Evolutionary conservation across 2,113 vertebrate species (phyloP), one percentile per base, ranked within the genome.

Genomic region (Fregetta grallaria): DNA sequence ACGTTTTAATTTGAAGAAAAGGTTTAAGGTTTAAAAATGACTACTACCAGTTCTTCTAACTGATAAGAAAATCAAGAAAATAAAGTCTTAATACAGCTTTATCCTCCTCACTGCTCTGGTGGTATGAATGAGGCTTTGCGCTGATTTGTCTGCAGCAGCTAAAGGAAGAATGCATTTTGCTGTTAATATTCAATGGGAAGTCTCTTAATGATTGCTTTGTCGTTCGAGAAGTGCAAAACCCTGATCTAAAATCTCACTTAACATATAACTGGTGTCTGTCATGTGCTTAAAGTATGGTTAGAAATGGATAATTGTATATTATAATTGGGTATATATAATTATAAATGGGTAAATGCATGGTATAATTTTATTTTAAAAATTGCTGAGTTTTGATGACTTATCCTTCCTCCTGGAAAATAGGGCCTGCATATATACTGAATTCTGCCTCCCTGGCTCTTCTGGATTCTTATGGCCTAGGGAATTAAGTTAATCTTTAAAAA

Each of bases 351-450:
- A 66, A 47, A 27, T 38, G 7, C 7, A 32, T 20, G 1, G 3
- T 47, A 3, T 44, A 10, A 40, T 73, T 88, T 52, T 68, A 44
- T 70, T 84, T 92, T 71, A 1, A 10, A 30, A 66, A 49, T 49
- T 8, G 14, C 26, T 76, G 0, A 1, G 0, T 66, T 88, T 79
- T 67, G 29, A 5, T 1, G 3, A 38, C 2, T 88, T 53, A 4
- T 16, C 25, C 56, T 75, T 86, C 27, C 26, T 56, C 9, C 15
- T 14, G 27, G 67, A 59, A 78, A 74, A 58, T 0, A 15, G 17
- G 4, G 4, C 13, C n/a, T 75, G 34, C 10, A 12, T 16, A 3
- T 32, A 2, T n/a, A 4, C 30, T 52, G 36, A 56, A 7, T 76
- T 68, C 15, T 88, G 17, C 5, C 8, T 26, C 8, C 34, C 7